phyloP scores from a whole-genome alignment of 1,140 invertebrate species.

The Pachyrhynchus sulphureomaculatus region DNA sequence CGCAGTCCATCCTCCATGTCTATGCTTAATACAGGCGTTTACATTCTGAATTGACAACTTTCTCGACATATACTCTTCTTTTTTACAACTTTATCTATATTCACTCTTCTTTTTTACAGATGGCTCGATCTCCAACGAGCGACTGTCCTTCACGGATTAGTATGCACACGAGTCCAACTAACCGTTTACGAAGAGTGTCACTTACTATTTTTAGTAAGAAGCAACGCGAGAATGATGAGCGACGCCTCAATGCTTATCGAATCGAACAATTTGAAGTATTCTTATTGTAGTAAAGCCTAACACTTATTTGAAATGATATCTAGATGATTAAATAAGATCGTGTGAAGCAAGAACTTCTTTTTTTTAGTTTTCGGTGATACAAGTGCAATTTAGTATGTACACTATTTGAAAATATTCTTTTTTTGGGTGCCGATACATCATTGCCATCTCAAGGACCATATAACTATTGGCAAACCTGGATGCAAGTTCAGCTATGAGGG shows the following conservation, averaged over 20 bases:
- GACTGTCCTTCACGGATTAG: constrained; percentile 74
- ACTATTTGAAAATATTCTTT: not conserved
- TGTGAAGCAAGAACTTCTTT: not conserved
- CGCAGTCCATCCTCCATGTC: no score
- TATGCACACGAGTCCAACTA: constrained; percentile 70
- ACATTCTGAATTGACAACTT: no score
- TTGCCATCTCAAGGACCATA: no score
- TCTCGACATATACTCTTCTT: no score
- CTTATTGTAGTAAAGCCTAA: constrained; percentile 23
- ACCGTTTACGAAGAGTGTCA: constrained; percentile 78
- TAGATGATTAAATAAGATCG: not conserved
- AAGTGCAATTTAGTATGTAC: not conserved
- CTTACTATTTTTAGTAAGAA: constrained; percentile 77
- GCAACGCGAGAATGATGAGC: constrained; percentile 75
- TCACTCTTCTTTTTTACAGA: constrained; percentile 52
- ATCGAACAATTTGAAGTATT: constrained; percentile 41
- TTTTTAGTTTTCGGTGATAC: not conserved
- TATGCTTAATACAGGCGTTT: no score
- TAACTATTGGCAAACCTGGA: no score
- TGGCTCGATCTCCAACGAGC: constrained; percentile 84
- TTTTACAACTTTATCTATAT: no score
- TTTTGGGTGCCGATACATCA: no score
- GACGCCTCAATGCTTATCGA: constrained; percentile 72
- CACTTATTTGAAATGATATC: not conserved
- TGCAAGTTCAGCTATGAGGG: no score